Base-by-base conservation (phyloP, 2,797 vertebrate genomes). In the Amblyraja radiata region DNA sequence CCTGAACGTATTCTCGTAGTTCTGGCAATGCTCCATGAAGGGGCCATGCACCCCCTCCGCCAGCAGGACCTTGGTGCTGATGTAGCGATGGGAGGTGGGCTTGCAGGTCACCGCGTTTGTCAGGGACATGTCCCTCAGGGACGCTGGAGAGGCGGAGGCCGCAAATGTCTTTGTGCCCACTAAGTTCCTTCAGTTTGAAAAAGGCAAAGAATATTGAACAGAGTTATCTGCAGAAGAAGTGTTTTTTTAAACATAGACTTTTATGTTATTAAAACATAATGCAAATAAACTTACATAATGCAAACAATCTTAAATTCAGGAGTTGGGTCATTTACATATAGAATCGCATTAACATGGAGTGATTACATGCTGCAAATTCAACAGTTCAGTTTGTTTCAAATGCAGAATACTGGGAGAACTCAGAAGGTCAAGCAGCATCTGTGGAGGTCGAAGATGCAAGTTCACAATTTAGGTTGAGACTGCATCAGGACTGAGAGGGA, bases 1-100 rank as follows among this genome's bases (percentile, higher is more conserved):
- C 97, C 95, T 95, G 95, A 98, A 99, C 94, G 95, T 96, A 94
- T 96, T 97, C 96, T 99, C 98, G 0, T 98, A 98, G 95, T 94
- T 97, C 93, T 96, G 97, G 94, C 98, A 99, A 96, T 99, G 98
- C 94, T 98, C 97, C 0, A 96, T 95, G 54, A 99, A 99, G 4
- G 98, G 97, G 0, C 97, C 97, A 36, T 98, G 97, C 0, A 93
- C 94, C 0, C 98, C 97, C 94, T 98, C 97, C 0, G 98, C 98
- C 96, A 98, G 96, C 91, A 99, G 97, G 93, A 98, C 97, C 94
- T 98, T 98, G 93, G 98, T 98, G 97, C 97, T 98, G 95, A 98
- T 97, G 96, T 98, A 97, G 80, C 98, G 97, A 94, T 98, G 98
- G 93, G 96, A 96, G 0, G 97, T 96, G 0, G 98, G 96, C 95